Base-by-base conservation (phyloP, 2,888 invertebrate genomes). In the Bugulina stolonifera region DNA sequence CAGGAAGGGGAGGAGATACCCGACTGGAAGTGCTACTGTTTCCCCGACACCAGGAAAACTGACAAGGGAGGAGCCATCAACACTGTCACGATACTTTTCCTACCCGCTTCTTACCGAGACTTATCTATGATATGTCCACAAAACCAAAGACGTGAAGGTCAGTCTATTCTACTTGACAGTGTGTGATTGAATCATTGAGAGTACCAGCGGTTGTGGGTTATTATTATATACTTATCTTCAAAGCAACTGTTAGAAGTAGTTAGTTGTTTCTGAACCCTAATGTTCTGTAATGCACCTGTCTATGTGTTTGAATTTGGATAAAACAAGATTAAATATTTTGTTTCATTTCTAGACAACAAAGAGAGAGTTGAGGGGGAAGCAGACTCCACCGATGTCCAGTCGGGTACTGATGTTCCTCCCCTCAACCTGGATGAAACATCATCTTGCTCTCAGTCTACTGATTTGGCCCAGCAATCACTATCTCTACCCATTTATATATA, bases 401-500 rank as follows among this genome's bases (percentile, higher is more conserved):
- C 43, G 43, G 64, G 10, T 32, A 34, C 27, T 25, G 27, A 14
- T 2, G 64, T 64, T 27, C 64, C 64, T 29, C 64, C 64, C 10
- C 64, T 64, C 25, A 64, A 64, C n/a, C 10, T 64, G 5, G 5
- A 25, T 29, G 64, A n/a, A 14, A 32, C 5, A 3, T 14, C 29
- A 3, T 27, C 10, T 5, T 10, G 18, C 43, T 10, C 43, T 10
- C n/a, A n/a, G n/a, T 18, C 43, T 18, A 43, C 64, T 32, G 64
- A 29, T 32, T 64, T 32, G 5, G 64, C 22, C 18, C 14, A 64
- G 3, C 2, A 32, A 14, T 64, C 3, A 2, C 34, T 64, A 14
- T 32, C 64, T 3, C 80, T 88, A 55, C 90, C 90, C 0, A 82
- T 90, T 72, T 90, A 89, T 78, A 87, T 89, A n/a, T 90, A 89